Conservation (phyloP, 1,140 invertebrate genomes). For the Drosophila littoralis region DNA sequence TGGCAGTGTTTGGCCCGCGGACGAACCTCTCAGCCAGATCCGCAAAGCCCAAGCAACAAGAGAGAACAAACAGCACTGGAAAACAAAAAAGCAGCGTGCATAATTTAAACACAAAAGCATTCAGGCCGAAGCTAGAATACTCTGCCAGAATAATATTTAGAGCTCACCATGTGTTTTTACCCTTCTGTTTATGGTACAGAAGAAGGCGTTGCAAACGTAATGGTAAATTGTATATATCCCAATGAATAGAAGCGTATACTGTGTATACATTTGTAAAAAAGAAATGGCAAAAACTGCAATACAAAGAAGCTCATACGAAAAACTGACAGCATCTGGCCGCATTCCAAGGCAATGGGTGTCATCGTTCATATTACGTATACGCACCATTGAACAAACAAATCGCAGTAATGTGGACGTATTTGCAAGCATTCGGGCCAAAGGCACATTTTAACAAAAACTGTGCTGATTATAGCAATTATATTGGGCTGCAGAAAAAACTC, state of each 20-base stretch:
- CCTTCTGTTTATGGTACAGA: too few relatives aligned
- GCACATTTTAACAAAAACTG: too few relatives aligned
- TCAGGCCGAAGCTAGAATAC: constrained; percentile 14
- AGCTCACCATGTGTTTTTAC: background rate
- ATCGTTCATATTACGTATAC: constrained; percentile 57
- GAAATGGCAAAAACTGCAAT: constrained; percentile 8
- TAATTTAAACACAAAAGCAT: constrained; percentile 9
- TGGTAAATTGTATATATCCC: background rate
- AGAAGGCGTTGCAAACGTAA: background rate
- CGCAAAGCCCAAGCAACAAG: constrained; percentile 46
- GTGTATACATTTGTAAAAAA: constrained; percentile 1
- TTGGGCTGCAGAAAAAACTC: background rate
- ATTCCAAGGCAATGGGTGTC: background rate
- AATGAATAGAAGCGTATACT: background rate
- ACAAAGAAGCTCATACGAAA: constrained; percentile 5
- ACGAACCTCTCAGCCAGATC: constrained; percentile 53
- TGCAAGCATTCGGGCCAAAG: too few relatives aligned
- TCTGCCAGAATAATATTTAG: background rate
- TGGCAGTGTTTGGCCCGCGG: constrained; percentile 65
- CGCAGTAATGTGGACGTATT: constrained; percentile 37
- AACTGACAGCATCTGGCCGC: constrained; percentile 24
- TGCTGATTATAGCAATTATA: too few relatives aligned
- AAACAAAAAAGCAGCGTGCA: constrained; percentile 21
- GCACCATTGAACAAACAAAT: constrained; percentile 57
- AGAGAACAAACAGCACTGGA: constrained; percentile 45